Evolutionary conservation across 1,140 invertebrate species (phyloP), one percentile per base, ranked within the genome.

Genomic region (Hyposmocoma kahamanoa): DNA sequence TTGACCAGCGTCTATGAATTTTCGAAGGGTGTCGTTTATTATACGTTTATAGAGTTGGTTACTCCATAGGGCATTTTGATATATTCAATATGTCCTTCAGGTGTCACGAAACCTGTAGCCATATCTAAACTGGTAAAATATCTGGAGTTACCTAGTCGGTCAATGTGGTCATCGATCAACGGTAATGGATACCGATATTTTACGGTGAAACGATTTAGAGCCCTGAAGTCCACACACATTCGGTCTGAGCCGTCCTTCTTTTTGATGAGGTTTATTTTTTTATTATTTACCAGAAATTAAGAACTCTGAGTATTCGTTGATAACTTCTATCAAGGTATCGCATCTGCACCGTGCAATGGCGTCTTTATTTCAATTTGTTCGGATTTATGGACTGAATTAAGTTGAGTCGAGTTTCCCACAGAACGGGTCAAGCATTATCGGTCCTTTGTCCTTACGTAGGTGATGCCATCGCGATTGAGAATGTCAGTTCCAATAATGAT

Each of bases 401-500:
- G n/a, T n/a, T n/a, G n/a, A n/a, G n/a, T n/a, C n/a, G n/a, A n/a
- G n/a, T n/a, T n/a, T n/a, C n/a, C n/a, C n/a, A n/a, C n/a, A n/a
- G n/a, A n/a, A n/a, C n/a, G n/a, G 9, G 5, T 43, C 11, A 21
- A 2, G 3, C 1, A 8, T 4, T 43, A 8, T 4, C 18, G n/a
- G 1, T 47, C 18, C 30, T 58, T 67, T 1, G 54, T 68, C 0
- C 56, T 22, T 18, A 62, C 22, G 39, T 51, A 62, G 8, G 36
- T 56, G 8, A 65, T 48, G 0, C 65, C 54, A 10, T 65, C 65
- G 3, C 54, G 32, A 17, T 68, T 65, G 2, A 68, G 41, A 19
- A 68, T 46, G 42, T 68, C 65, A 1, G 62, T 65, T 6, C 65
- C 65, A 3, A 65, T 52, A 6, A 62, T 50, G 8, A 67, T 44